Evolutionary conservation across 2,888 invertebrate genomes (phyloP), one percentile per base, ranked within the genome.

Genomic region (Tiliacea aurago): DNA sequence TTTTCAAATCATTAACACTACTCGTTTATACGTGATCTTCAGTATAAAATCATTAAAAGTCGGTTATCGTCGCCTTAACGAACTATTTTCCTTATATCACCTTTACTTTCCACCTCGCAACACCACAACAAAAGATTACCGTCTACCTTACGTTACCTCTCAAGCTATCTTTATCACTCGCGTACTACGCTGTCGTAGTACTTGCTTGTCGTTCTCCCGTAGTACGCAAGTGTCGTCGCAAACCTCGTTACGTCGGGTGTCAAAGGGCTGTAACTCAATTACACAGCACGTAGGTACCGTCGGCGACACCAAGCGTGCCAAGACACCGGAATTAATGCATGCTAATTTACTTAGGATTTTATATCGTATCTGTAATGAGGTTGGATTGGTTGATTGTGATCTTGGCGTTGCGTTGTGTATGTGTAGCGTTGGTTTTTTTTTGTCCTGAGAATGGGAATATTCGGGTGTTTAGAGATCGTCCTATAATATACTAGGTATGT

Each of bases 261-360:
- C 96, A 95, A 95, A 95, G 96, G 94, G 93, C 93, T 91, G 90
- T 95, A 95, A 96, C 95, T 94, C 93, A 94, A 96, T 96, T 96
- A 95, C 93, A 92, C 93, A 93, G 94, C 92, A 94, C 89, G 90
- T 90, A 88, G 78, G 81, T 78, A 67, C 89, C 84, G 80, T 80
- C 76, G 72, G 67, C 84, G 81, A 73, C 83, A 75, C 83, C 78
- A 80, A 82, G 81, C 84, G 84, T 81, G 83, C 68, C 86, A 87
- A 87, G 85, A 88, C 76, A 84, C 72, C 69, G 78, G 89, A 87
- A 86, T 90, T 90, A 88, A 89, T 90, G 84, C 73, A 84, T 80
- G 84, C 76, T 89, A 89, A 89, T 87, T 88, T 83, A 84, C 80
- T 89, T 90, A 83, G 77, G 79, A 82, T 85, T 86, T 86, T 81